Conservation (phyloP, 2,888 invertebrate genomes). For the Tridacna crocea region DNA sequence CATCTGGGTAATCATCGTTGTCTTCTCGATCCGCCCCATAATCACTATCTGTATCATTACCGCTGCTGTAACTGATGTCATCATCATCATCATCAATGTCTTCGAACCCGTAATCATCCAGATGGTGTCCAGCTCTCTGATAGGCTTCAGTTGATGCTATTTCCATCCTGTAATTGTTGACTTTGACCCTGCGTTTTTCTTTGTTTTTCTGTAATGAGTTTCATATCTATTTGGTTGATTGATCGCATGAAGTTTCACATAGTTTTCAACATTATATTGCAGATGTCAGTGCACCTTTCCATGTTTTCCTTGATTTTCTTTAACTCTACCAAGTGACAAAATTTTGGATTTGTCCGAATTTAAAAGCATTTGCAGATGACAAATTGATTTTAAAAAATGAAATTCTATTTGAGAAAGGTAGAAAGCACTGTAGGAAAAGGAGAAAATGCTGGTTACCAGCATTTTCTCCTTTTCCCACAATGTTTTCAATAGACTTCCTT, state of each 20-base stretch:
- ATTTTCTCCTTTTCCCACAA: not conserved
- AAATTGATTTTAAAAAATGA: no score
- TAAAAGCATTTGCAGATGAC: no score
- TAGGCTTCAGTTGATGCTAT: conserved; percentile 47
- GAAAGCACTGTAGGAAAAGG: not conserved
- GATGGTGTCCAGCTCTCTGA: conserved; percentile 51
- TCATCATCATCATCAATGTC: conserved; percentile 46
- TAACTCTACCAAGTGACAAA: no score
- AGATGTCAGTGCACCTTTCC: no score
- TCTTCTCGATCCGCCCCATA: conserved; percentile 65
- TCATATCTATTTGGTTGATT: no score
- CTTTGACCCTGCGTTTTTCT: not conserved
- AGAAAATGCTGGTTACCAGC: not conserved
- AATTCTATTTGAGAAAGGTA: not conserved
- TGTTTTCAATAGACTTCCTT: not conserved
- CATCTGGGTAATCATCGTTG: conserved; percentile 58
- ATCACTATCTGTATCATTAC: conserved; percentile 54
- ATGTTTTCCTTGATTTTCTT: no score
- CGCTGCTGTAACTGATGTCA: conserved; percentile 45
- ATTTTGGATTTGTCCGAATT: no score
- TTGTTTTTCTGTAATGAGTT: no score
- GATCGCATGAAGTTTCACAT: no score
- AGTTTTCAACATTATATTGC: no score
- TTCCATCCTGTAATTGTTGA: conserved; percentile 4
- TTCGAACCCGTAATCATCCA: conserved; percentile 50